Evolutionary conservation across 1,140 invertebrate genomes (phyloP), one percentile per base, ranked within the genome.

Genomic region (Papilio dardanus): DNA sequence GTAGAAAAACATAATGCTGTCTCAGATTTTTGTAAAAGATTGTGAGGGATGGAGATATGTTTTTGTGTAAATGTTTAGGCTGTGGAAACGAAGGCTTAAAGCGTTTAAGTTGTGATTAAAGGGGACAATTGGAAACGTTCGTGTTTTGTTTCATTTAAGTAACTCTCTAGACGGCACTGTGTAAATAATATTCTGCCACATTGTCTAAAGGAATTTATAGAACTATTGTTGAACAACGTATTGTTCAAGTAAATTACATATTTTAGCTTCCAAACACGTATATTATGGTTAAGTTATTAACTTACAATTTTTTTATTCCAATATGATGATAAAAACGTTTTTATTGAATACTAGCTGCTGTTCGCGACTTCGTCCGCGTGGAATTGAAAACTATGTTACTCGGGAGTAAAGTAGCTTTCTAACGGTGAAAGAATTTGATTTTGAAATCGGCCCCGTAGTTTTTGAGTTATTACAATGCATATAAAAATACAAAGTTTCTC

Each of bases 101-200:
- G 5, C 24, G 54, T 62, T 62, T 62, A 62, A 62, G 54, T 62
- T 62, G 54, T 62, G 54, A 30, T 62, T 62, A 62, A 62, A 62
- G 24, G 54, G 24, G 24, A 62, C 54, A 62, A 62, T 62, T 62
- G 54, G 54, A 28, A 62, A 16, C 54, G 21, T 62, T 62, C 54
- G 54, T 62, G 54, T 62, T 62, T 62, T 62, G 54, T 62, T 62
- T 62, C 54, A 28, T 62, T 62, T 62, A 62, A 62, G 54, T 16
- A 62, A 62, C 54, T 14, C 54, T 62, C 24, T 28, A 54, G 50
- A 46, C 50, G 50, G 10, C 14, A 62, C 54, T 62, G 54, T 62
- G 54, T 28, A 28, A 62, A 54, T 54, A 54, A 62, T 62, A 62
- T 30, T n/a, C 54, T 62, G 4, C 24, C 30, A 28, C 54, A 28